phyloP scores from a whole-genome alignment of 2,888 invertebrate species.

The Trisateles emortualis region DNA sequence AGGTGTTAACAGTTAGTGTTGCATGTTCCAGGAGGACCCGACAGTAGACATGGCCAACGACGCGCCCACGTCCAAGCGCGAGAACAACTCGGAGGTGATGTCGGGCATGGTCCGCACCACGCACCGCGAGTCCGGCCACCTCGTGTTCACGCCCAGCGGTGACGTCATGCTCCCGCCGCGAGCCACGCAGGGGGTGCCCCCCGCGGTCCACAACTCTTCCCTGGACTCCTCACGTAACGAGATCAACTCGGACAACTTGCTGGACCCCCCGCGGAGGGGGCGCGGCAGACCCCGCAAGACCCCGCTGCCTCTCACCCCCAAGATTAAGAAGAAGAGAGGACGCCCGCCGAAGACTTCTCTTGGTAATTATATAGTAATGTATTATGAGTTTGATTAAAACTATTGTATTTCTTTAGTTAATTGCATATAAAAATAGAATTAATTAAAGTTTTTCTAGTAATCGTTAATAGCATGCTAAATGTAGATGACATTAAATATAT shows the following conservation, averaged over 20 bases:
- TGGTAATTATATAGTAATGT: slow-evolving; percentile 58
- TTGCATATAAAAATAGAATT: no score
- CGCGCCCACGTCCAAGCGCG: slow-evolving; percentile 60
- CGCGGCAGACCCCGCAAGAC: slow-evolving; percentile 86
- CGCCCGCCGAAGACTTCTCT: slow-evolving; percentile 82
- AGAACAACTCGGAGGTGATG: slow-evolving; percentile 77
- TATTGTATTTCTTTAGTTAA: background rate
- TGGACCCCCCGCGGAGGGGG: slow-evolving; percentile 74
- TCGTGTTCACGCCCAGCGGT: slow-evolving; percentile 80
- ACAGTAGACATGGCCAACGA: slow-evolving; percentile 80
- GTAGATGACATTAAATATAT: no score
- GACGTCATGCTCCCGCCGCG: slow-evolving; percentile 83
- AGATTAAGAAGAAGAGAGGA: slow-evolving; percentile 80
- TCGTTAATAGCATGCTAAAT: no score
- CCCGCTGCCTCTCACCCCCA: slow-evolving; percentile 79
- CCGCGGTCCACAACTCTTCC: slow-evolving; percentile 60
- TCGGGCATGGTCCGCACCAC: slow-evolving; percentile 84
- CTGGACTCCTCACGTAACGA: slow-evolving; percentile 62
- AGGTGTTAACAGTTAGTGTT: no score
- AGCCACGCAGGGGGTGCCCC: slow-evolving; percentile 25
- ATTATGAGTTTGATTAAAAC: background rate
- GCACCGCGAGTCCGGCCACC: slow-evolving; percentile 80
- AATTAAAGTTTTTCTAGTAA: no score
- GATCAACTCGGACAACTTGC: slow-evolving; percentile 50
- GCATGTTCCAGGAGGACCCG: slow-evolving; percentile 74